These are phyloP conservation scores for Pseudorhombus dupliciocellatus DNA, from an alignment of 2,113 vertebrate species.

Conservation along the genomic window DNA sequence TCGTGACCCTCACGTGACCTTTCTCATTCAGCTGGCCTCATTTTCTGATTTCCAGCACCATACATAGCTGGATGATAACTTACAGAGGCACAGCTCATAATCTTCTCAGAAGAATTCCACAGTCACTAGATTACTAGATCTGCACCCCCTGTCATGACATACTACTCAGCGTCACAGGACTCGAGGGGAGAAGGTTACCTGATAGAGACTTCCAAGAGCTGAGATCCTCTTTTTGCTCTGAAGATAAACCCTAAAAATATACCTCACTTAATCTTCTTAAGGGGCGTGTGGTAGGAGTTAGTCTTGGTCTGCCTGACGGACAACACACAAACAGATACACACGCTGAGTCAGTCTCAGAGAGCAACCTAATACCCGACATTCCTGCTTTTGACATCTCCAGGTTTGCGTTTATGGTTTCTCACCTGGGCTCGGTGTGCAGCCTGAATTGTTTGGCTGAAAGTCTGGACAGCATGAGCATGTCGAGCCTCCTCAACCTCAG, in stretches of 20 bases:
- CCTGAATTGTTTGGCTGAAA: conserved; percentile 30
- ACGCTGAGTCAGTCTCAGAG: conserved; percentile 45
- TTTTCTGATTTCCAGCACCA: not conserved
- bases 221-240: conserved; percentile 74
- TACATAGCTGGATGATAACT: conserved; percentile 19
- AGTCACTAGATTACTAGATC: conserved; percentile 28
- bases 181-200: conserved; percentile 31
- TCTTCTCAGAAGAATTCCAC: conserved; percentile 28
- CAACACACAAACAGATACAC: conserved; percentile 29
- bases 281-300: conserved; percentile 70
- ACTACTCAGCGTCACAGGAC: conserved; percentile 3
- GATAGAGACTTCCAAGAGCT: conserved; percentile 57
- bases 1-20: too few species aligned
- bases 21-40: too few species aligned
- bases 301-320: conserved; percentile 46
- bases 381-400: conserved; percentile 4
- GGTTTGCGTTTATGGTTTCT: conserved; percentile 59
- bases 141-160: not conserved
- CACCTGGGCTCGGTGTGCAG: conserved; percentile 47
- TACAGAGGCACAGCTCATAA: conserved; percentile 29
- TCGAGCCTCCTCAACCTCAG: conserved; percentile 85
- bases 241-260: conserved; percentile 92
- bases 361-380: conserved; percentile 45
- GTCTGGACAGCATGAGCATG: conserved; percentile 72
- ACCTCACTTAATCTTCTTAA: conserved; percentile 90